Base-by-base conservation (phyloP, 2,888 invertebrate species). In the Microplitis manilae region DNA sequence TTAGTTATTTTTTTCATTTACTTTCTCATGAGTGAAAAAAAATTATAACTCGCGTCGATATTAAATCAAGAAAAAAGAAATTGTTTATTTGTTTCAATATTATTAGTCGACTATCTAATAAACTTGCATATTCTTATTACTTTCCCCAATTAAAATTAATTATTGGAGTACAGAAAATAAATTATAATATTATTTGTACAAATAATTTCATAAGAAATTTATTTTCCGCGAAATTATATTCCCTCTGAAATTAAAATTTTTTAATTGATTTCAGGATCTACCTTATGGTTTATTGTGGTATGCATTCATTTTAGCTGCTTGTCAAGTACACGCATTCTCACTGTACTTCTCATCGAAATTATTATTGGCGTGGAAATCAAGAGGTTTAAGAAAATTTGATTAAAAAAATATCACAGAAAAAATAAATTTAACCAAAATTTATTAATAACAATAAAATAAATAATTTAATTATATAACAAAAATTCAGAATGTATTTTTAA, bases 231-330 rank as follows among this genome's bases (percentile, higher is more conserved):
- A 30, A 30, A 2, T 30, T 2, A 30, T 2, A 2, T 30, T 30
- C 30, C 30, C 30, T 30, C 30, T 30, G 2, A 30, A 30, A 30
- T 30, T 30, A 30, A 68, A 60, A 75, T 70, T 70, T 78, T 17
- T n/a, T 77, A 75, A 60, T 79, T 80, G 72, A 76, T 91, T 93
- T 78, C 91, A 97, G 96, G 96, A 94, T 15, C 95, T 96, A 89
- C 98, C 98, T 0, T 96, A 97, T 87, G 97, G 97, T 15, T 91
- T 98, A 39, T 92, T 98, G 79, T 98, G 97, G 98, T 97, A 96
- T 89, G 95, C 95, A 78, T 98, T 98, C 90, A 94, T 98, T 80
- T 91, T 96, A 68, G 91, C 96, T 9, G 96, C 96, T 6, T 92
- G 96, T 62, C 98, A 98, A 92, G 94, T 98, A 73, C 97, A 97